A percentile compares a stretch with the other conserved stretches of the same genome.
phyloP scores from a whole-genome alignment of 2,113 vertebrate genomes.

The Chionomys nivalis region DNA sequence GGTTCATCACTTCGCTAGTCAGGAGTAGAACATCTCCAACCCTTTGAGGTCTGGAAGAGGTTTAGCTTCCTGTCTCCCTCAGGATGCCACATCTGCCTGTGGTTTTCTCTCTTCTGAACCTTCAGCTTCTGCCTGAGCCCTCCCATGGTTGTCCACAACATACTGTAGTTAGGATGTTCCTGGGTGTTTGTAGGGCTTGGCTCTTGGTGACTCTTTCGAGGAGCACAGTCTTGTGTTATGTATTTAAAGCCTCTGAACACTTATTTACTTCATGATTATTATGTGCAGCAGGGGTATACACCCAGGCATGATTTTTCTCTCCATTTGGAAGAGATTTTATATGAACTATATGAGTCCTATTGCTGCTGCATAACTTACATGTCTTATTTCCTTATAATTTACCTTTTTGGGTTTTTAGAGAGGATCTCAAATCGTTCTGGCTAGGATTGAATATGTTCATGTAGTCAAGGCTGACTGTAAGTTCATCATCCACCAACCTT shows the following conservation, averaged over 20 bases:
- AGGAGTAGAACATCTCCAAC: not conserved
- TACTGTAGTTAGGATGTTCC: not conserved
- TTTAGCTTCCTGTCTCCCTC: not conserved
- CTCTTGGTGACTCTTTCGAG: not conserved
- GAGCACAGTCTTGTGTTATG: not conserved
- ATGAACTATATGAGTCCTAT: not conserved
- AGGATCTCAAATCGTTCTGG: not conserved
- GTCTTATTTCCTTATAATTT: not conserved
- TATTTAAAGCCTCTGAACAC: not conserved
- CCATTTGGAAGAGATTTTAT: not conserved
- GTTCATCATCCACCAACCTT: not conserved
- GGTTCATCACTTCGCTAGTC: not conserved
- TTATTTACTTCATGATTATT: not conserved
- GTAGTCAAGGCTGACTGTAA: not conserved
- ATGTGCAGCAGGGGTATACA: not conserved
- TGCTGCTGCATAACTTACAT: not conserved
- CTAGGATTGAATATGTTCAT: not conserved
- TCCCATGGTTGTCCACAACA: not conserved
- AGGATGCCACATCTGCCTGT: not conserved
- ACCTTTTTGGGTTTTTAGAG: not conserved
- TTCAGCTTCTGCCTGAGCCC: not conserved
- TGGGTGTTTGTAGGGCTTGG: too few relatives aligned
- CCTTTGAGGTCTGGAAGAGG: not conserved
- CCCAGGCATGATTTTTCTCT: not conserved
- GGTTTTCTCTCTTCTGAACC: not conserved